Percentiles rank a stretch among this genome's conserved stretches.
Conservation (phyloP, 2,888 invertebrate species). For the Aleiodes alternator region DNA sequence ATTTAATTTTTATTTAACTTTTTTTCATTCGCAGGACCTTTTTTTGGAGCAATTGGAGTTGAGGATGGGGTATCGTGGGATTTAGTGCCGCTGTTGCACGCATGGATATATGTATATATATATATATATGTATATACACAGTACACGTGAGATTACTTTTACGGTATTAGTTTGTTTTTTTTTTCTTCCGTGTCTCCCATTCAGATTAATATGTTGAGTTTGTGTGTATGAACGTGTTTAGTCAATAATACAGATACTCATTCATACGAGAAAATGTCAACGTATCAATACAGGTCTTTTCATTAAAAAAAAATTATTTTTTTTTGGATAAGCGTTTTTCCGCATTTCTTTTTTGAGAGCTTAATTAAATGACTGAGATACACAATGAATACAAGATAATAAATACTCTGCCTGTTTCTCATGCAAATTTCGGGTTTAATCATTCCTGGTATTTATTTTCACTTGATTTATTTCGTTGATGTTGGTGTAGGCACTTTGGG, state of each 20-base stretch:
- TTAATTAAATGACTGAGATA: no score
- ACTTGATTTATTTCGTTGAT: conserved; percentile 6
- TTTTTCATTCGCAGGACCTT: no score
- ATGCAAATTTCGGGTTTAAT: neutral
- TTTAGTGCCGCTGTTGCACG: neutral
- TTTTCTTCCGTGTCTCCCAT: conserved; percentile 6
- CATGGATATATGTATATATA: no score
- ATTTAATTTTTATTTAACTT: no score
- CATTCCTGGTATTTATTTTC: neutral
- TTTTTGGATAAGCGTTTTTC: neutral
- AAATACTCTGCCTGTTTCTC: no score
- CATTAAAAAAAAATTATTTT: no score
- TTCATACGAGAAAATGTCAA: neutral
- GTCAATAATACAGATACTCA: conserved; percentile 27
- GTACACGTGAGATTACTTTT: conserved; percentile 10
- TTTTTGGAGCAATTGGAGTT: no score
- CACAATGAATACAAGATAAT: no score
- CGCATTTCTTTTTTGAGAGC: no score
- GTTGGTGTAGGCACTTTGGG: neutral
- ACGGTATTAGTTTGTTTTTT: conserved; percentile 5
- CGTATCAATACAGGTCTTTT: neutral
- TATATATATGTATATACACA: neutral
- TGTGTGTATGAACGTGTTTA: neutral
- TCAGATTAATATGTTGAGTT: conserved; percentile 12
- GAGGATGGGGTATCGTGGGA: no score